phyloP scores from a whole-genome alignment of 35 echinoderm and acorn worm species.

The Apostichopus japonicus region DNA sequence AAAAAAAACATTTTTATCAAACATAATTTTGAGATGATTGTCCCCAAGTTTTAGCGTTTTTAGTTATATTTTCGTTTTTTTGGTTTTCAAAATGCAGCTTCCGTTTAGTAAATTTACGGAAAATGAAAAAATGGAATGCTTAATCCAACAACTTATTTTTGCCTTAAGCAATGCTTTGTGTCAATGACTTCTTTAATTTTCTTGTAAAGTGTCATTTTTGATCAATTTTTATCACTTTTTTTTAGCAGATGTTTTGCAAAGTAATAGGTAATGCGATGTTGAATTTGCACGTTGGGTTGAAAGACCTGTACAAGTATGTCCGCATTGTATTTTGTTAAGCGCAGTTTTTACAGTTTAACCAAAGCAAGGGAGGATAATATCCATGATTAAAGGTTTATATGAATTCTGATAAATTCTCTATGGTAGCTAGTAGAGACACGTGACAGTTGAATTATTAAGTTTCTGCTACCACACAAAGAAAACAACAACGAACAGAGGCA shows the following conservation, averaged over 20 bases:
- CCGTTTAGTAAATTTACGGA: neutral
- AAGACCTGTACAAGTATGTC: neutral
- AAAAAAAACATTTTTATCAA: neutral
- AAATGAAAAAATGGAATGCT: neutral
- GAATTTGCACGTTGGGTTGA: neutral
- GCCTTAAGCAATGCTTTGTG: neutral
- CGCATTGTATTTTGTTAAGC: too few species aligned
- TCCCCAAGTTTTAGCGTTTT: neutral
- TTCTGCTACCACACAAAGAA: neutral
- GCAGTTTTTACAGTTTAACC: too few species aligned
- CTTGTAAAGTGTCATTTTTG: conserved; percentile 1
- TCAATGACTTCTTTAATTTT: neutral
- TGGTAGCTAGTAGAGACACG: too few species aligned
- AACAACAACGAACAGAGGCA: neutral
- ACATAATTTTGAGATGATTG: conserved; percentile 24
- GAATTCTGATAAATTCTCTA: too few species aligned
- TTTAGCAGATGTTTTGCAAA: neutral
- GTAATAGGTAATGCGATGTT: neutral
- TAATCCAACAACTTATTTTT: neutral
- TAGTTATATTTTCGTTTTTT: neutral
- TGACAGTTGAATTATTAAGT: neutral
- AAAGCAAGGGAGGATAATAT: too few species aligned
- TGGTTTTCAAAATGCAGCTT: neutral
- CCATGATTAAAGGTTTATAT: too few species aligned
- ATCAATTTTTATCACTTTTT: neutral